Conservation (phyloP, 2,797 vertebrate genomes). For the Novumbra hubbsi region DNA sequence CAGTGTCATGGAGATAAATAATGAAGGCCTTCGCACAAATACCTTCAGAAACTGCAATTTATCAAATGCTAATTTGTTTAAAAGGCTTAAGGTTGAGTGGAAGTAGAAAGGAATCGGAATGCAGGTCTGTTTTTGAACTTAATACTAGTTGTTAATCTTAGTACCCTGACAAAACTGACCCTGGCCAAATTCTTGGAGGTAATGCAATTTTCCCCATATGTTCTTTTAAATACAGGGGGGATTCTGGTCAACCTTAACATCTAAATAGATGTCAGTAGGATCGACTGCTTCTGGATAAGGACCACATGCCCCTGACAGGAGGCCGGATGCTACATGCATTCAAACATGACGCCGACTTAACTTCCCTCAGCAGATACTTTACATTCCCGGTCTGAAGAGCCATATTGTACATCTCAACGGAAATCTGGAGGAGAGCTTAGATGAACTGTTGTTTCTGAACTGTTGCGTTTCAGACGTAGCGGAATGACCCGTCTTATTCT, state of each 20-base stretch:
- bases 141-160: constrained; percentile 53
- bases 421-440: constrained; percentile 8
- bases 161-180: constrained; percentile 58
- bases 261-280: constrained; percentile 45
- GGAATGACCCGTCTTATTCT: constrained; percentile 38
- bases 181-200: constrained; percentile 70
- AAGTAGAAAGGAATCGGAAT: background rate
- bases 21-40: background rate
- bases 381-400: constrained; percentile 11
- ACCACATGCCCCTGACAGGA: constrained; percentile 41
- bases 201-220: constrained; percentile 64
- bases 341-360: constrained; percentile 38
- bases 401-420: constrained; percentile 6
- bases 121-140: constrained; percentile 23
- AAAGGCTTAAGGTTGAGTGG: background rate
- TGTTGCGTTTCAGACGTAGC: constrained; percentile 24
- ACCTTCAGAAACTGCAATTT: background rate
- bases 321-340: constrained; percentile 34
- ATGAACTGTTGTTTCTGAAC: constrained; percentile 3
- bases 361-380: constrained; percentile 28
- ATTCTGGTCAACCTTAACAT: constrained; percentile 59
- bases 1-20: background rate
- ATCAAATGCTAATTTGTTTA: constrained; percentile 39
- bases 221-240: constrained; percentile 49
- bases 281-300: constrained; percentile 45